Evolutionary conservation across 2,888 invertebrate species (phyloP), one percentile per base, ranked within the genome.

Genomic region (Sarcophaga variegata): DNA sequence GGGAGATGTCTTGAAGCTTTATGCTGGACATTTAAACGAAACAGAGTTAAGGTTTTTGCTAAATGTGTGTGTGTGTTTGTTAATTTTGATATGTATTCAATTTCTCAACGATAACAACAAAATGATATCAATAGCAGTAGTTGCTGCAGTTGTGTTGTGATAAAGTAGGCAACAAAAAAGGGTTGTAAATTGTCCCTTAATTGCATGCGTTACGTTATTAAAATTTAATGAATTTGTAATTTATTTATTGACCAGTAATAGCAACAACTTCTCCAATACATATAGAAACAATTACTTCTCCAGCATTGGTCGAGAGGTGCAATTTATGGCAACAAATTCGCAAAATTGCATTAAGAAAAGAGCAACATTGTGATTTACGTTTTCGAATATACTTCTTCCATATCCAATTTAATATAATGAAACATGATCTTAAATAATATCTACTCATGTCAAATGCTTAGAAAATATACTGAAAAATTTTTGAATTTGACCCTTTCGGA

Each of bases 141-240:
- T 17, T 17, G 22, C 12, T 25, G 17, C 20, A 64, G 25, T 14
- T 37, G 37, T 37, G 8, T 8, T 37, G 8, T 37, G 8, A 37
- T 37, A 8, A 37, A 20, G 47, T 22, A 49, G 47, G 45, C 22
- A 37, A 79, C 12, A 49, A 37, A 67, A 78, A 72, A 1, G 83
- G 63, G 69, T 59, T 74, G 49, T 45, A 75, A 77, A 74, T 77
- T 78, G 4, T 67, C 71, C 47, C 17, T 54, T 70, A 76, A 76
- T 76, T 86, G 27, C 70, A 76, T 76, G 72, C 82, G 81, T 79
- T 78, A 59, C 76, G 80, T 76, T 67, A 79, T 76, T 37, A 74
- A 83, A 77, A 81, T 77, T 86, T 70, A 81, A 86, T 83, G 77
- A 74, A 86, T 69, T 83, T 78, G 62, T 78, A 77, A 81, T 83